These are phyloP conservation scores for Himantopus leucocephalus DNA, from an alignment of 2,113 vertebrate species.

Conservation along the genomic window DNA sequence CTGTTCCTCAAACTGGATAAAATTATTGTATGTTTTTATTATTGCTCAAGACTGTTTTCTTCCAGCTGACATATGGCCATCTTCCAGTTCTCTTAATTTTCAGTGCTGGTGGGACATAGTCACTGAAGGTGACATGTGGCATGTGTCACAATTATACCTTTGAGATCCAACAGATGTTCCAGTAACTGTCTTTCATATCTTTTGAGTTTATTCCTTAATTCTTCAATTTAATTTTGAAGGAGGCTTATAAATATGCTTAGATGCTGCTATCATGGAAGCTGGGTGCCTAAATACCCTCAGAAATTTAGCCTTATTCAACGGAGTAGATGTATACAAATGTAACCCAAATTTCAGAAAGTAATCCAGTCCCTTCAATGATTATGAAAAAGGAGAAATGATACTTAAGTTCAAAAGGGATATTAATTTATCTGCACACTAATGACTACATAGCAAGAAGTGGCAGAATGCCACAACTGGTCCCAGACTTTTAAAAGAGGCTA, in stretches of 20 bases:
- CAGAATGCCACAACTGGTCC: background rate
- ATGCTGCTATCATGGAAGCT: background rate
- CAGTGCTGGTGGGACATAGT: slow-evolving; percentile 53
- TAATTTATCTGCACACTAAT: background rate
- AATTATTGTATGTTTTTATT: slow-evolving; percentile 46
- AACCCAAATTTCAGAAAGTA: background rate
- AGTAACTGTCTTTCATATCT: background rate
- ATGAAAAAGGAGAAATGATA: background rate
- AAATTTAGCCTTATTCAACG: background rate
- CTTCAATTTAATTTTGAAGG: background rate
- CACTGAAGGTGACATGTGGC: slow-evolving; percentile 61
- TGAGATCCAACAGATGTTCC: slow-evolving; percentile 60
- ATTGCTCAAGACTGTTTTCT: slow-evolving; percentile 8
- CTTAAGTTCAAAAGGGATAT: background rate
- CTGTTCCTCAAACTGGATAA: background rate
- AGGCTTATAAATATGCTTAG: background rate
- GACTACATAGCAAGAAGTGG: background rate
- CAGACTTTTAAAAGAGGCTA: background rate
- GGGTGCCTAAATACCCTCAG: background rate
- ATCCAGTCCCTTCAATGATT: background rate
- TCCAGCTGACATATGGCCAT: slow-evolving; percentile 52
- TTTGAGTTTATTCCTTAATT: background rate
- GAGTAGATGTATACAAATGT: background rate
- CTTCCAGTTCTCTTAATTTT: slow-evolving; percentile 71
- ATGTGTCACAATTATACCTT: slow-evolving; percentile 59